A percentile compares a stretch with the other conserved stretches of the same genome.
These are phyloP conservation scores for Scelioninae gen. 1 DNA, from an alignment of 2,888 invertebrate species.

Conservation along the genomic window DNA sequence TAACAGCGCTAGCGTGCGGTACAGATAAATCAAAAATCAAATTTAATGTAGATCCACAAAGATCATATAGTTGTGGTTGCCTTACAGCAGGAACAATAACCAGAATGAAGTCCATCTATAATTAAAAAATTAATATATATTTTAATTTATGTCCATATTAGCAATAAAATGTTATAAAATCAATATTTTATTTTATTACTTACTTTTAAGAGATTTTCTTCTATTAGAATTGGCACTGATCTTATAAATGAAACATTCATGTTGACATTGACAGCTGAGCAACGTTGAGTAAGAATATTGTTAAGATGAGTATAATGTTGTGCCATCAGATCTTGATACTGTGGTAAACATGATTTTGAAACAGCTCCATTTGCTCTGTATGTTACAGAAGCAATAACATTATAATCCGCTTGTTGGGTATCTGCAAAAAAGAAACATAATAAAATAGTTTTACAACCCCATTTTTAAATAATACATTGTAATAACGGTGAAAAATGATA, in stretches of 20 bases:
- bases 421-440: too few relatives aligned
- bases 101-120: slow-evolving; percentile 92
- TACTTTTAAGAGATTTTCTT: slow-evolving; percentile 93
- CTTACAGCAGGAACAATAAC: slow-evolving; percentile 94
- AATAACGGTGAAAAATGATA: too few relatives aligned
- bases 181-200: slow-evolving; percentile 12
- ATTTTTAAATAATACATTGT: too few relatives aligned
- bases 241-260: slow-evolving; percentile 96
- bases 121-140: slow-evolving; percentile 2
- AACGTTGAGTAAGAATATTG: slow-evolving; percentile 93
- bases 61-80: slow-evolving; percentile 96
- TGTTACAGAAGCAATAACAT: slow-evolving; percentile 93
- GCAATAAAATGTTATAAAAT: too few relatives aligned
- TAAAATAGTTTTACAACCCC: too few relatives aligned
- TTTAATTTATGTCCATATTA: too few relatives aligned
- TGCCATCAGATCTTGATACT: slow-evolving; percentile 92
- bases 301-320: slow-evolving; percentile 93
- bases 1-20: slow-evolving; percentile 95
- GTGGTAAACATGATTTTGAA: slow-evolving; percentile 91
- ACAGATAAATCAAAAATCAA: slow-evolving; percentile 97
- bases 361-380: slow-evolving; percentile 96
- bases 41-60: slow-evolving; percentile 96
- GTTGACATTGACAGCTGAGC: slow-evolving; percentile 96
- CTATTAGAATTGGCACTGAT: slow-evolving; percentile 90
- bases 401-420: too few relatives aligned